Conservation (phyloP, 1,140 invertebrate genomes). For the Brachionus angularis region DNA sequence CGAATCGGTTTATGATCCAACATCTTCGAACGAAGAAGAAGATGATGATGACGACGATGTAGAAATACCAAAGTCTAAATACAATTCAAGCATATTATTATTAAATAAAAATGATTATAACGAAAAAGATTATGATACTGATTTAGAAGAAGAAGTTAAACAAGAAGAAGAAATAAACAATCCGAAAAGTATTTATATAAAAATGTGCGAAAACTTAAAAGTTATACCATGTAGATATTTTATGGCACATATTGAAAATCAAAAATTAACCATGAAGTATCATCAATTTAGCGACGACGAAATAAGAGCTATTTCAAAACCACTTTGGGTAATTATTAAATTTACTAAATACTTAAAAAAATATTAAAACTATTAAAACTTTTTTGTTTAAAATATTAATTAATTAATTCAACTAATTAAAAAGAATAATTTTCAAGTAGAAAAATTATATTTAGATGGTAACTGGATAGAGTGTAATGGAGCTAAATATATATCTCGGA, state of each 20-base stretch:
- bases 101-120: conserved; percentile 11
- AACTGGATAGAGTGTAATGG: conserved; percentile 47
- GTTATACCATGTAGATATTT: conserved; percentile 55
- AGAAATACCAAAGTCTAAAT: conserved; percentile 6
- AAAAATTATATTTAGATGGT: conserved; percentile 45
- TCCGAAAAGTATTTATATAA: conserved; percentile 34
- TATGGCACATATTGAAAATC: conserved; percentile 52
- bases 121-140: conserved; percentile 36
- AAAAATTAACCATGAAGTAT: conserved; percentile 52
- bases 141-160: conserved; percentile 42
- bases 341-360: too few relatives aligned
- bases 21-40: not conserved
- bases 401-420: not conserved
- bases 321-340: conserved; percentile 50
- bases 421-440: conserved; percentile 45
- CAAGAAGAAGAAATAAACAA: conserved; percentile 46
- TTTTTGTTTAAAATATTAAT: not conserved
- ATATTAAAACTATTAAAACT: not conserved
- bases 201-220: conserved; percentile 53
- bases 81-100: not conserved
- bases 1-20: conserved; percentile 1
- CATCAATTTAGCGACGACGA: conserved; percentile 53
- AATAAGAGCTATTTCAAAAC: conserved; percentile 53
- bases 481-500: conserved; percentile 45
- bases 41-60: conserved; percentile 33